A percentile compares a stretch with the other conserved stretches of the same genome.
These are phyloP conservation scores for Machimus rusticus DNA, from an alignment of 2,888 invertebrate species.

Conservation along the genomic window DNA sequence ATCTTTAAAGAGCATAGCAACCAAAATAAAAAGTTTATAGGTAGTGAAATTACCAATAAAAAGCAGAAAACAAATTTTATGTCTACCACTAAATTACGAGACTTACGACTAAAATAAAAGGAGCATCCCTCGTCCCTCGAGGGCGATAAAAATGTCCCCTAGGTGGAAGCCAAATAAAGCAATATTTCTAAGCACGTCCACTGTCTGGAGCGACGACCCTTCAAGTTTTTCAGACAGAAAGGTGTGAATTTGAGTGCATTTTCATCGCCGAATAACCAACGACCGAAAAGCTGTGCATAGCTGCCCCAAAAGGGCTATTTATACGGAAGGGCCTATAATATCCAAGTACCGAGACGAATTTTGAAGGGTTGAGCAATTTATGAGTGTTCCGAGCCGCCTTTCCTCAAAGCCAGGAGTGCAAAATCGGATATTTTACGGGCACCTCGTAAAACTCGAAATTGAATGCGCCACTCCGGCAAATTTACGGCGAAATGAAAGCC, in stretches of 20 bases:
- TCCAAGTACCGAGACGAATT: neutral
- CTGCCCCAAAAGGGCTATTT: neutral
- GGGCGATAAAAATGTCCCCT: neutral
- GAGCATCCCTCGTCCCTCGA: neutral
- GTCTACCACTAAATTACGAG: neutral
- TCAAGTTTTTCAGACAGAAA: neutral
- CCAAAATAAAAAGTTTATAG: neutral
- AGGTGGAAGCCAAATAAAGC: neutral
- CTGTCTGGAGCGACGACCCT: neutral
- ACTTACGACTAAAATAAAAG: neutral
- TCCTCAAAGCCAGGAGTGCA: neutral
- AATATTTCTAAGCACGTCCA: neutral
- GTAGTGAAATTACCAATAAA: neutral
- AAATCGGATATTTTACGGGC: neutral
- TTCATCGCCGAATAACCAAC: neutral
- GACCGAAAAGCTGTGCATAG: neutral
- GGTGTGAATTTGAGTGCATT: neutral
- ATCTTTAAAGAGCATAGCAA: neutral
- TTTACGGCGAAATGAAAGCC: neutral
- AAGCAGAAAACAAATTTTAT: neutral
- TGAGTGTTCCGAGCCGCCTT: neutral
- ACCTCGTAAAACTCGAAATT: neutral
- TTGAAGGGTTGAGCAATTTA: constrained; percentile 1
- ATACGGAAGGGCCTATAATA: neutral
- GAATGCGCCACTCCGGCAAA: neutral